A percentile compares a stretch with the other conserved stretches of the same genome.
Conservation (phyloP, 2,888 invertebrate genomes). For the Hartigia nigra region DNA sequence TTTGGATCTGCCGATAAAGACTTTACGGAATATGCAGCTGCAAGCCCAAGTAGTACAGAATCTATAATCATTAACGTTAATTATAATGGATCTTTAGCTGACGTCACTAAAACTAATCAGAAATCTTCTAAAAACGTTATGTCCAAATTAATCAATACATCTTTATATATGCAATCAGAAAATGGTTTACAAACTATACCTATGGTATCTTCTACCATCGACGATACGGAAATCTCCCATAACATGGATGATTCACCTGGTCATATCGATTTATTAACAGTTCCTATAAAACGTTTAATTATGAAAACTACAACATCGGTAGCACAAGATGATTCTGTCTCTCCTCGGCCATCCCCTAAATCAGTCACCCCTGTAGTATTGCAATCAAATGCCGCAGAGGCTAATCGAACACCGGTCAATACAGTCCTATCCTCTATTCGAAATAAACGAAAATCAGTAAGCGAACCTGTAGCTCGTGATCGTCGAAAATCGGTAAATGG, state of each 20-base stretch:
- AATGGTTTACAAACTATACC: background rate
- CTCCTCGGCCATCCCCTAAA: background rate
- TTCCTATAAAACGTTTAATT: background rate
- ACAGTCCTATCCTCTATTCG: background rate
- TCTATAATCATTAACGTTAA: background rate
- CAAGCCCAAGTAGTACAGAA: conserved; percentile 1
- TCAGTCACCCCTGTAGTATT: background rate
- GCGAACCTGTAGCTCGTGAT: background rate
- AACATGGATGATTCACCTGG: background rate
- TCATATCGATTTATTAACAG: background rate
- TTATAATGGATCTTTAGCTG: background rate
- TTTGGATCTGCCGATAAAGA: background rate
- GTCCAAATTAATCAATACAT: background rate
- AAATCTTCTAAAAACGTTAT: background rate
- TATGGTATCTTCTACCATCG: background rate
- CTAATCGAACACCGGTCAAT: background rate
- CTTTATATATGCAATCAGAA: background rate
- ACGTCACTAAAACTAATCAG: background rate
- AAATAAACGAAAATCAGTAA: background rate
- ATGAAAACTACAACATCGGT: background rate
- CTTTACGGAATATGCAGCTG: background rate
- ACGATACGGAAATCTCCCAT: background rate
- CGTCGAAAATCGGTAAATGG: background rate
- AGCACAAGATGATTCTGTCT: background rate
- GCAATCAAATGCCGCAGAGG: background rate